Conservation (phyloP, 1,140 invertebrate species). For the Trachymyrmex cornetzi region DNA sequence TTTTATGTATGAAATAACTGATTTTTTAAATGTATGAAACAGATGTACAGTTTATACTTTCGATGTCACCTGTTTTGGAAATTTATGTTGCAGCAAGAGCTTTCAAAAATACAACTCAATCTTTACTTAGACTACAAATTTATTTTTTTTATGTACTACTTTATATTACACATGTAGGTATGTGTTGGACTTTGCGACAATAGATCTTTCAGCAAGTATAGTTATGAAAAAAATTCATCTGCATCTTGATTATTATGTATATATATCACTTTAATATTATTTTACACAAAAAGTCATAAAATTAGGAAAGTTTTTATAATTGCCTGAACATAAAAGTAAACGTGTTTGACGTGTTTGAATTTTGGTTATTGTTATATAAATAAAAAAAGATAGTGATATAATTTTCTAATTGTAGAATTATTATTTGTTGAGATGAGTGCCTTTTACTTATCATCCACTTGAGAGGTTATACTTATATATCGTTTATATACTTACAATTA, state of each 20-base stretch:
- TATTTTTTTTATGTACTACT: not conserved
- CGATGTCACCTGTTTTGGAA: not conserved
- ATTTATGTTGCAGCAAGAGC: constrained; percentile 11
- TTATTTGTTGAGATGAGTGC: constrained; percentile 23
- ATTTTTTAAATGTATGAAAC: not conserved
- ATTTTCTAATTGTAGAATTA: constrained; percentile 33
- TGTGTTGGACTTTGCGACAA: constrained; percentile 26
- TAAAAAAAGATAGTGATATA: not conserved
- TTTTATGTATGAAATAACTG: not conserved
- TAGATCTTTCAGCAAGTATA: not conserved
- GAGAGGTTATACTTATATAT: not conserved
- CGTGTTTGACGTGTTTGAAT: not conserved
- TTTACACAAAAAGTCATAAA: constrained; percentile 7
- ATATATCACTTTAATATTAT: constrained; percentile 20
- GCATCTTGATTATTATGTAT: constrained; percentile 12
- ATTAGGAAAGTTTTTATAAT: not conserved
- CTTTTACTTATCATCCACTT: constrained; percentile 18
- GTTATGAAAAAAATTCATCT: constrained; percentile 1
- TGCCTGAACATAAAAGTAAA: constrained; percentile 9
- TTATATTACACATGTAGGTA: constrained; percentile 6
- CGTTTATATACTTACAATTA: constrained; percentile 40
- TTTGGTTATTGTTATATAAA: not conserved
- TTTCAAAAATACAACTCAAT: constrained; percentile 5
- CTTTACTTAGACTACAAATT: constrained; percentile 5
- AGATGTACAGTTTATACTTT: not conserved